phyloP scores from a whole-genome alignment of 2,888 invertebrate species.

The Lasioglossum pauxillum region DNA sequence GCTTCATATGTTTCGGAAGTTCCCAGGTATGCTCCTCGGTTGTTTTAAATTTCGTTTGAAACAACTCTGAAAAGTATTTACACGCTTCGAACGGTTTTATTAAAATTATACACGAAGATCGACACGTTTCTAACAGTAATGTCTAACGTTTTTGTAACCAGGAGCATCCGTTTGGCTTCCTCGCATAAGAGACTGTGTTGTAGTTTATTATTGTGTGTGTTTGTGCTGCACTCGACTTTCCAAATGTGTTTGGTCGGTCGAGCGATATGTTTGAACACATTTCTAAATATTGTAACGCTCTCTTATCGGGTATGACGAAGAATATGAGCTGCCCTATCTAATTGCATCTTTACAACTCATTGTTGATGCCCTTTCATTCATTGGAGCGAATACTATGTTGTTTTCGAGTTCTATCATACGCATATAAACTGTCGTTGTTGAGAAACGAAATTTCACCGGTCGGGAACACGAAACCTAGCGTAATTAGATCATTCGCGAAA shows the following conservation, averaged over 20 bases:
- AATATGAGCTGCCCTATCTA: conserved; percentile 65
- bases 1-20: conserved; percentile 65
- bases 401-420: conserved; percentile 57
- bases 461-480: conserved; percentile 60
- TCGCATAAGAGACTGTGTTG: conserved; percentile 54
- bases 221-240: conserved; percentile 55
- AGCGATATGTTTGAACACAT: conserved; percentile 47
- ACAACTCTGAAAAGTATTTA: conserved; percentile 32
- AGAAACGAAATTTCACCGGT: conserved; percentile 52
- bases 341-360: conserved; percentile 60
- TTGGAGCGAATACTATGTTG: conserved; percentile 47
- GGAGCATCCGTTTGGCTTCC: conserved; percentile 60
- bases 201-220: conserved; percentile 61
- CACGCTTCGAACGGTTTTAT: conserved; percentile 35
- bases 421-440: conserved; percentile 50
- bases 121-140: conserved; percentile 33
- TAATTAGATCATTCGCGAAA: conserved; percentile 58
- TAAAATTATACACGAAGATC: conserved; percentile 26
- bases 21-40: conserved; percentile 61
- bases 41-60: conserved; percentile 41
- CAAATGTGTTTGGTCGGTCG: conserved; percentile 40
- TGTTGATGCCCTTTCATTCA: conserved; percentile 60
- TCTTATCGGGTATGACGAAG: conserved; percentile 69
- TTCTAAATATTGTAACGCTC: conserved; percentile 67
- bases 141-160: conserved; percentile 48